A percentile compares a stretch with the other conserved stretches of the same genome.
Evolutionary conservation across 2,797 vertebrate species (phyloP).

Genomic region (Gadopsis marmoratus): DNA sequence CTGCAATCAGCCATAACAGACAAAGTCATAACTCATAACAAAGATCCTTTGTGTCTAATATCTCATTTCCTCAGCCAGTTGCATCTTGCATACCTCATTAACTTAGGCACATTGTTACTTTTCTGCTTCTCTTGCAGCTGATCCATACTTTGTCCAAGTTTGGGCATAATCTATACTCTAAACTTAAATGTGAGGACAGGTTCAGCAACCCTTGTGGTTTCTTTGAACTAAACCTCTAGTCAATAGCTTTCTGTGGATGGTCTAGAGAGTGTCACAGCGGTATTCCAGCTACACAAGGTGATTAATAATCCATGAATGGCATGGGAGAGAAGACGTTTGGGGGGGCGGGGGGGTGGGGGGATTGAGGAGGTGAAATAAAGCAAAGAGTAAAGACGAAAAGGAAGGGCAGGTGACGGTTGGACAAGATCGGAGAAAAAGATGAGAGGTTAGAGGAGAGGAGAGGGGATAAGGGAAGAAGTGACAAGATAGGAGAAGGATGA

Average conservation of each 20-base stretch:
- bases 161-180: slow-evolving; percentile 63
- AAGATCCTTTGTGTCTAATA: slow-evolving; percentile 24
- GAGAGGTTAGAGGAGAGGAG: slow-evolving; percentile 9
- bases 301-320: slow-evolving; percentile 68
- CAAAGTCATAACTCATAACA: slow-evolving; percentile 40
- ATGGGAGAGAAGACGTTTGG: slow-evolving; percentile 38
- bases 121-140: slow-evolving; percentile 37
- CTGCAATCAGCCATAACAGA: slow-evolving; percentile 24
- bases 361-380: slow-evolving; percentile 1
- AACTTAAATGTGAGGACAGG: slow-evolving; percentile 47
- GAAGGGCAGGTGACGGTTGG: neutral
- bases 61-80: slow-evolving; percentile 33
- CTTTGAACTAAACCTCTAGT: slow-evolving; percentile 57
- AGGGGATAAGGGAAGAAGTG: slow-evolving; percentile 9
- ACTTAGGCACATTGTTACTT: slow-evolving; percentile 44
- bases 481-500: slow-evolving; percentile 13
- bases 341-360: neutral
- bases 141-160: slow-evolving; percentile 59
- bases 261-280: slow-evolving; percentile 37
- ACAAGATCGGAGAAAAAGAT: neutral
- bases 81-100: slow-evolving; percentile 46
- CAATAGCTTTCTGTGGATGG: slow-evolving; percentile 52
- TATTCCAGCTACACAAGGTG: slow-evolving; percentile 39
- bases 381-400: neutral
- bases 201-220: slow-evolving; percentile 48